A percentile compares a stretch with the other conserved stretches of the same genome.
Evolutionary conservation across 1,140 invertebrate genomes (phyloP).

Genomic region (Drosophila athabasca): DNA sequence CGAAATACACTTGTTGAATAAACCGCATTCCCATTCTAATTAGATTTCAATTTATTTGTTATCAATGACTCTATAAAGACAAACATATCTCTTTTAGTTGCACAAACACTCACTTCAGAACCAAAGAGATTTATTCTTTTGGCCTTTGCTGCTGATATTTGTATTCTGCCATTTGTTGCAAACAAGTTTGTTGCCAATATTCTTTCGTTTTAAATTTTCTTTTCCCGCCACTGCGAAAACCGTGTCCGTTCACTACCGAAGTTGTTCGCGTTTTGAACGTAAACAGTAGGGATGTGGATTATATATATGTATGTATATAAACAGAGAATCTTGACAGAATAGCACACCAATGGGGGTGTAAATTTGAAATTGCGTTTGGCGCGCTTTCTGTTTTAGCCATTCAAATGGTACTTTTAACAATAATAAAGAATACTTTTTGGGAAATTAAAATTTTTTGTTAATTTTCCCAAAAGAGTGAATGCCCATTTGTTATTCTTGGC

Average conservation of each 20-base stretch:
- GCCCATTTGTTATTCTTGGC: no score
- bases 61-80: not conserved
- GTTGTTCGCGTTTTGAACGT: constrained; percentile 75
- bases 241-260: constrained; percentile 71
- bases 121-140: constrained; percentile 37
- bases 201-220: constrained; percentile 53
- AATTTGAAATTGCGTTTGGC: no score
- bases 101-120: constrained; percentile 40
- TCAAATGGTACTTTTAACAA: no score
- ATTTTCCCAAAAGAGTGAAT: no score
- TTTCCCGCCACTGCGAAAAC: constrained; percentile 17
- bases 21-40: not conserved
- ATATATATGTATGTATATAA: constrained; percentile 35
- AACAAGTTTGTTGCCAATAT: constrained; percentile 74
- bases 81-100: not conserved
- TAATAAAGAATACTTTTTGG: no score
- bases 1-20: constrained; percentile 45
- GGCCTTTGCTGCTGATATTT: constrained; percentile 37
- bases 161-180: constrained; percentile 38
- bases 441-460: no score
- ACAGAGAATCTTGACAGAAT: constrained; percentile 5
- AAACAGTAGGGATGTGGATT: constrained; percentile 48
- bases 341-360: no score
- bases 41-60: not conserved
- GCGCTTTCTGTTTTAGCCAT: no score